phyloP scores from a whole-genome alignment of 2,888 invertebrate genomes.

The Drosophila pegasa region DNA sequence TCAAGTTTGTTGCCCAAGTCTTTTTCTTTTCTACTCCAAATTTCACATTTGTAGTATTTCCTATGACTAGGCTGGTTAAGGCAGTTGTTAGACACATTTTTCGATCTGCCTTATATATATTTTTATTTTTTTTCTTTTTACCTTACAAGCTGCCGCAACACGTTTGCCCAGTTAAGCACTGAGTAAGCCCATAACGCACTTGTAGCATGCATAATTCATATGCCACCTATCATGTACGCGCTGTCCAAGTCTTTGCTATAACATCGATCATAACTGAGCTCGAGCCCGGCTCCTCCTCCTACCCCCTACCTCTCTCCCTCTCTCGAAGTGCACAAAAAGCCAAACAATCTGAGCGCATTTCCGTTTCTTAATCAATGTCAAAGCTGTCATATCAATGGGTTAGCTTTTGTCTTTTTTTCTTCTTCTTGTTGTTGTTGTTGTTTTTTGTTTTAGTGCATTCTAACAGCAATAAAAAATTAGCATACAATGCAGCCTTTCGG shows the following conservation, averaged over 20 bases:
- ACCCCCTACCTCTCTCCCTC: not conserved
- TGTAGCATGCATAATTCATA: constrained; percentile 44
- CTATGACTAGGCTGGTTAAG: not conserved
- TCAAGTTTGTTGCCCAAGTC: constrained; percentile 54
- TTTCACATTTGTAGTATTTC: not conserved
- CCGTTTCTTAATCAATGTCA: constrained; percentile 78
- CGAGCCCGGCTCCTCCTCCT: not conserved
- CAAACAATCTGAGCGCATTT: constrained; percentile 71
- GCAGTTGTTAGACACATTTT: not conserved
- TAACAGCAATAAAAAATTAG: constrained; percentile 46
- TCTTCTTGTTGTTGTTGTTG: constrained; percentile 24
- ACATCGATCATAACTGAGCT: constrained; percentile 36
- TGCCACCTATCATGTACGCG: constrained; percentile 32
- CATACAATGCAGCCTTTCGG: constrained; percentile 64
- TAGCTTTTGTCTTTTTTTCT: constrained; percentile 21
- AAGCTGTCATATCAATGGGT: constrained; percentile 65
- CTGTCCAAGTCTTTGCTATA: constrained; percentile 42
- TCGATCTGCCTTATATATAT: not conserved
- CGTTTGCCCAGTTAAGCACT: not conserved
- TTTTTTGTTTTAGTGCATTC: constrained; percentile 31
- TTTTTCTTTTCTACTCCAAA: constrained; percentile 27
- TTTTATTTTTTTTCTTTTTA: not conserved
- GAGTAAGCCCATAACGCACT: constrained; percentile 12
- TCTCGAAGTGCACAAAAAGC: constrained; percentile 31
- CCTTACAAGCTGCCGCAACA: not conserved